A percentile compares a stretch with the other conserved stretches of the same genome.
These are phyloP conservation scores for Dysmachus trigonus DNA, from an alignment of 2,888 invertebrate species.

Conservation along the genomic window DNA sequence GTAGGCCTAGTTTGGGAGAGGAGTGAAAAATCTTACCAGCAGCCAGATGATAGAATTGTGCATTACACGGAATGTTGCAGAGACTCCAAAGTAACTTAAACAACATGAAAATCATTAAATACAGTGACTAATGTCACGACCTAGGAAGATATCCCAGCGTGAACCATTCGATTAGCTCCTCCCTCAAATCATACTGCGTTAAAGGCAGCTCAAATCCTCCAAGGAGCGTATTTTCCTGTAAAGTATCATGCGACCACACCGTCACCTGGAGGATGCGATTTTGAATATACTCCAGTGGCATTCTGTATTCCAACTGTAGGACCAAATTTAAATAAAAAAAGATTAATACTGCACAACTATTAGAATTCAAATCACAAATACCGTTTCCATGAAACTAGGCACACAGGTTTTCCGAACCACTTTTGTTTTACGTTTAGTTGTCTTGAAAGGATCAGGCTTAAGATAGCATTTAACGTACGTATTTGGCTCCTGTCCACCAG, in stretches of 20 bases:
- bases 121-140: conserved; percentile 48
- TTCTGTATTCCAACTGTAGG: conserved; percentile 84
- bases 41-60: neutral
- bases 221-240: conserved; percentile 94
- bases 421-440: conserved; percentile 95
- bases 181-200: conserved; percentile 74
- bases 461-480: conserved; percentile 92
- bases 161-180: conserved; percentile 89
- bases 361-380: conserved; percentile 61
- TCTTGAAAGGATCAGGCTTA: conserved; percentile 89
- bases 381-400: conserved; percentile 98
- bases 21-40: neutral
- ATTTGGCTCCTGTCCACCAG: conserved; percentile 84
- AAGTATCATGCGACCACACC: conserved; percentile 92
- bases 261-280: conserved; percentile 86
- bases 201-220: conserved; percentile 90
- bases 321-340: neutral
- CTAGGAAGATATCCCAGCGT: conserved; percentile 68
- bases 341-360: neutral
- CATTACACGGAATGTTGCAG: neutral
- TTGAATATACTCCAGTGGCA: conserved; percentile 81
- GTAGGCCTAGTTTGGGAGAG: neutral
- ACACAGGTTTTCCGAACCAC: conserved; percentile 91
- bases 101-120: neutral
- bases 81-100: neutral